Base-by-base conservation (phyloP, 2,797 vertebrate genomes). In the Sternotherus odoratus region DNA sequence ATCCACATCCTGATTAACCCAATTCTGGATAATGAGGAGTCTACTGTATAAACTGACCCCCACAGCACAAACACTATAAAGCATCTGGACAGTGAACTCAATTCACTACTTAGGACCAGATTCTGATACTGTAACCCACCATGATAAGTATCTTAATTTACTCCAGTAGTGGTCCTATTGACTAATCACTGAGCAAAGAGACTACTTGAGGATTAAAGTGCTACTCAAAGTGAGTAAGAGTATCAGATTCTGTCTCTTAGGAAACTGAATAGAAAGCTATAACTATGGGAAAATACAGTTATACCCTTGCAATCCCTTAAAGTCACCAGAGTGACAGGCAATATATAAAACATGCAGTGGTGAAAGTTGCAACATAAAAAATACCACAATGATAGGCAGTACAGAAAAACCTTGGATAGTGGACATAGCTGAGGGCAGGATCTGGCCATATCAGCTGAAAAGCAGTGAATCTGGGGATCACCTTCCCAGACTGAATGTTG, bases 401-500 rank as follows among this genome's bases (percentile, higher is more conserved):
- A 46, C 80, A 85, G 23, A 49, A 48, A 74, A 94, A 78, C 53
- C 24, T 86, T 53, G 82, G 89, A 86, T 46, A 88, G 82, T 13
- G 87, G 49, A 21, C 75, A n/a, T 57, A 69, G 75, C 19, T 63
- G 8, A 53, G 69, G 49, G 39, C 60, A 82, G 77, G 77, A 74
- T 75, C 86, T 12, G n/a, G 63, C 91, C 80, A 60, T 51, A 88
- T 30, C 66, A 63, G 19, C 54, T 51, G 30, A 50, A 92, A 92
- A 69, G 82, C 39, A 83, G n/a, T 69, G 63, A 69, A 11, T 69
- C 57, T 15, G 6, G 12, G 13, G 30, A 60, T 60, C 21, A 84
- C 56, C 56, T 74, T 88, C 2, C 84, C 77, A 90, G 83, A 91
- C 85, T 77, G 86, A 88, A 91, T 87, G 83, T 83, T 81, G 60